Conservation (phyloP, 2,113 vertebrate genomes). For the Zosterops borbonicus region DNA sequence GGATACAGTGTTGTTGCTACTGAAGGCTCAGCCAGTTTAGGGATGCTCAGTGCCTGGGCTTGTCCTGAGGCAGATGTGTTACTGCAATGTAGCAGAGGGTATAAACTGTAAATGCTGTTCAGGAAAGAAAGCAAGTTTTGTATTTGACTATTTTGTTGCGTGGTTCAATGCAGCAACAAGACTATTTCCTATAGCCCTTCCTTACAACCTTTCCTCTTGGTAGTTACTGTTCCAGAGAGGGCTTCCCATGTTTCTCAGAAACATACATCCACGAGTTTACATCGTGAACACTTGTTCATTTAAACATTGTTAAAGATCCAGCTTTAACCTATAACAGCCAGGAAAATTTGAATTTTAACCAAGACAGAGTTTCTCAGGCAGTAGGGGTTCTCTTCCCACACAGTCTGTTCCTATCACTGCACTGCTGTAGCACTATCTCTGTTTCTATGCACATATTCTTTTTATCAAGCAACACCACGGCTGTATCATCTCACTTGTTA, state of each 20-base stretch:
- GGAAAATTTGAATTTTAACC: not conserved
- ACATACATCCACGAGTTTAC: not conserved
- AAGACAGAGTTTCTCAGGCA: not conserved
- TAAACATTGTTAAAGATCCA: not conserved
- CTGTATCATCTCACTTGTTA: not conserved
- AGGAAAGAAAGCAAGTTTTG: not conserved
- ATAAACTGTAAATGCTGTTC: not conserved
- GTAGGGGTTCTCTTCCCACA: not conserved
- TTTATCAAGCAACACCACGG: not conserved
- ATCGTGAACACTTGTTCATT: not conserved
- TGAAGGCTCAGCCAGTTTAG: not conserved
- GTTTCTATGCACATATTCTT: not conserved
- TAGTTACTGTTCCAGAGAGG: not conserved
- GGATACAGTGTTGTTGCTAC: accelerated
- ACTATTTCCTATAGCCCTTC: not conserved
- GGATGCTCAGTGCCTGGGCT: not conserved
- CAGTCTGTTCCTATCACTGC: not conserved
- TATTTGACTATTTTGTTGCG: not conserved
- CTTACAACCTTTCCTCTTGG: not conserved
- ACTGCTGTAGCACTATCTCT: not conserved
- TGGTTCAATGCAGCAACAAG: not conserved
- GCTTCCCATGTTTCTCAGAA: not conserved
- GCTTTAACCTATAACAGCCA: not conserved
- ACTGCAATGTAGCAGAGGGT: not conserved
- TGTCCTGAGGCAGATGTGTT: not conserved